These are phyloP conservation scores for Andricus curvator DNA, from an alignment of 2,888 invertebrate genomes.

Conservation along the genomic window DNA sequence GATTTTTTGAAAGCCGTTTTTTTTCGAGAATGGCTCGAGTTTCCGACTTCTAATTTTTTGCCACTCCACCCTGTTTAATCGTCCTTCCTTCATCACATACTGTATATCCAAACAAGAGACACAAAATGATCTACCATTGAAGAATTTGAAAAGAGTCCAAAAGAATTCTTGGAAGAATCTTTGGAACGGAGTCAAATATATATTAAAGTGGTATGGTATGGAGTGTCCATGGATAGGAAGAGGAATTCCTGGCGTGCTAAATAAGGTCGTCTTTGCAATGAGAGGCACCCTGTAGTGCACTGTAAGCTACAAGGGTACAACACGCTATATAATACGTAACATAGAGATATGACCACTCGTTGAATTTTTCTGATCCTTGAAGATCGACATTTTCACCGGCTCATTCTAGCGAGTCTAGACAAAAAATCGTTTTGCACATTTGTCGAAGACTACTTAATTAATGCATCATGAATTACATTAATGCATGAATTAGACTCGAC, in stretches of 20 bases:
- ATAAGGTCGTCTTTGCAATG: slow-evolving; percentile 56
- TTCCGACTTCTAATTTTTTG: no score
- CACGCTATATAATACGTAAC: slow-evolving; percentile 16
- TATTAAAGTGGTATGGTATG: background rate
- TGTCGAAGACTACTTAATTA: slow-evolving; percentile 22
- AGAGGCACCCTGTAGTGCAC: slow-evolving; percentile 49
- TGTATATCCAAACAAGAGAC: background rate
- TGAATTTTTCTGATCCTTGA: slow-evolving; percentile 16
- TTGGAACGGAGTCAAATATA: background rate
- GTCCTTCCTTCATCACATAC: background rate
- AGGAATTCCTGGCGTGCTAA: slow-evolving; percentile 59
- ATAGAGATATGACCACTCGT: slow-evolving; percentile 4
- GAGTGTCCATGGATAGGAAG: background rate
- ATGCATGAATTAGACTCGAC: slow-evolving; percentile 18
- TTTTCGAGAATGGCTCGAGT: no score
- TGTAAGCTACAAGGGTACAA: slow-evolving; percentile 10
- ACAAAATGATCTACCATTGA: no score
- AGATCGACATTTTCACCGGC: slow-evolving; percentile 3
- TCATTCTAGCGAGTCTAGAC: background rate
- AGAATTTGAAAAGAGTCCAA: no score
- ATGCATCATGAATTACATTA: slow-evolving; percentile 24
- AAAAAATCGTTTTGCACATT: slow-evolving; percentile 1
- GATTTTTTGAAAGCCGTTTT: no score
- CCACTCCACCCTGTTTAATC: no score
- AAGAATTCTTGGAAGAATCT: no score